These are phyloP conservation scores for Hypolimnas misippus DNA, from an alignment of 2,888 invertebrate species.

Conservation along the genomic window DNA sequence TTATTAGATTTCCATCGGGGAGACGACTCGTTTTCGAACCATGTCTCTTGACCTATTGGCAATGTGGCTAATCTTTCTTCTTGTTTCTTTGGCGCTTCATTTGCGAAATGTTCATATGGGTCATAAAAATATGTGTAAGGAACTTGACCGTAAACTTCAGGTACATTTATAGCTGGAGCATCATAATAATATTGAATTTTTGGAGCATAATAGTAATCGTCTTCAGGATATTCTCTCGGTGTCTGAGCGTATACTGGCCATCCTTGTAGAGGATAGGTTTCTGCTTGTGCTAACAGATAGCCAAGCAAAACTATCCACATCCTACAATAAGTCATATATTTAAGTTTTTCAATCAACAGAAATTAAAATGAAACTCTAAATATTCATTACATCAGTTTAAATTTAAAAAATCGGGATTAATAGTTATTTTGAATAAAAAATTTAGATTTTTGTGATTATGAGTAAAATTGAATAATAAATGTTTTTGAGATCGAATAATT, in stretches of 20 bases:
- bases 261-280: conserved; percentile 71
- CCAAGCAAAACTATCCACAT: conserved; percentile 70
- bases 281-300: conserved; percentile 76
- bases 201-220: conserved; percentile 84
- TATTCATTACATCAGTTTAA: too few relatives aligned
- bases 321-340: conserved; percentile 57
- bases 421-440: too few relatives aligned
- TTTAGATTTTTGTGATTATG: background rate
- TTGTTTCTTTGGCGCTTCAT: conserved; percentile 85
- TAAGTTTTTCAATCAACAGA: conserved; percentile 6
- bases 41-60: conserved; percentile 87
- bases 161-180: conserved; percentile 61
- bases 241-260: conserved; percentile 81
- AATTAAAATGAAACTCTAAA: background rate
- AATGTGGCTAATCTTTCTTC: conserved; percentile 85
- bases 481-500: background rate
- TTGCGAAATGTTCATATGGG: conserved; percentile 79
- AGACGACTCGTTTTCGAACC: conserved; percentile 83
- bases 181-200: conserved; percentile 79
- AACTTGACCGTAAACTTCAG: conserved; percentile 71
- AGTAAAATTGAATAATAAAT: background rate
- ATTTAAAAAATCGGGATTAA: too few relatives aligned
- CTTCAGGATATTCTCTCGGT: conserved; percentile 79
- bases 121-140: conserved; percentile 77
- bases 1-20: conserved; percentile 73